phyloP scores from a whole-genome alignment of 1,140 invertebrate species.

The Coboldia fuscipes region DNA sequence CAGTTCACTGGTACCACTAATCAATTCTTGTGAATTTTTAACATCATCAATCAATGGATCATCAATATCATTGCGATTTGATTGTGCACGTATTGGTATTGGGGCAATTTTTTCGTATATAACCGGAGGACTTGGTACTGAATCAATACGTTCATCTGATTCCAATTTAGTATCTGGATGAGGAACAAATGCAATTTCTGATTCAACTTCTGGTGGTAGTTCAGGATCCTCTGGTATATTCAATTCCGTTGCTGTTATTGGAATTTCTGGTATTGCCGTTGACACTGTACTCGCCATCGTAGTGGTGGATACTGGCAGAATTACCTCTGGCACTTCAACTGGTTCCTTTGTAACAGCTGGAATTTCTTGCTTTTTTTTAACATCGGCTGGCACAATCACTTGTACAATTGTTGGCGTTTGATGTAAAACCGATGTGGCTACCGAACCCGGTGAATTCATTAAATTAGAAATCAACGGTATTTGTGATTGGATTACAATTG shows the following conservation, averaged over 20 bases:
- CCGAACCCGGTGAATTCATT: slow-evolving; percentile 10
- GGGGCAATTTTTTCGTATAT: no score
- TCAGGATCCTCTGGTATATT: neutral
- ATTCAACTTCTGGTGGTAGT: neutral
- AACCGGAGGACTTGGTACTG: no score
- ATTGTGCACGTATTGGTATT: no score
- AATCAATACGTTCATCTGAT: neutral
- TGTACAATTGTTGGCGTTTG: slow-evolving; percentile 8
- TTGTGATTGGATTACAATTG: slow-evolving; percentile 18
- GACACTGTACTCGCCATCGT: slow-evolving; percentile 17
- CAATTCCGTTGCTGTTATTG: neutral
- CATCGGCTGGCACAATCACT: slow-evolving; percentile 12
- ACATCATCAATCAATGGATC: no score
- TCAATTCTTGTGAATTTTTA: no score
- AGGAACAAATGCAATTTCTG: neutral
- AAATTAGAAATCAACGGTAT: slow-evolving; percentile 20
- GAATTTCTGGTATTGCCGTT: neutral
- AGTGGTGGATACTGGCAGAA: slow-evolving; percentile 17
- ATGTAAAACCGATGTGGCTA: slow-evolving; percentile 15
- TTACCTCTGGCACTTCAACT: slow-evolving; percentile 23
- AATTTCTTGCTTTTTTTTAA: slow-evolving; percentile 22
- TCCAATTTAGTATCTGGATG: neutral
- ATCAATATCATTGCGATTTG: no score
- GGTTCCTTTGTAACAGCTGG: slow-evolving; percentile 22
- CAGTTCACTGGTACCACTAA: no score